Evolutionary conservation across 2,113 vertebrate genomes (phyloP).

Genomic region (Channa argus): DNA sequence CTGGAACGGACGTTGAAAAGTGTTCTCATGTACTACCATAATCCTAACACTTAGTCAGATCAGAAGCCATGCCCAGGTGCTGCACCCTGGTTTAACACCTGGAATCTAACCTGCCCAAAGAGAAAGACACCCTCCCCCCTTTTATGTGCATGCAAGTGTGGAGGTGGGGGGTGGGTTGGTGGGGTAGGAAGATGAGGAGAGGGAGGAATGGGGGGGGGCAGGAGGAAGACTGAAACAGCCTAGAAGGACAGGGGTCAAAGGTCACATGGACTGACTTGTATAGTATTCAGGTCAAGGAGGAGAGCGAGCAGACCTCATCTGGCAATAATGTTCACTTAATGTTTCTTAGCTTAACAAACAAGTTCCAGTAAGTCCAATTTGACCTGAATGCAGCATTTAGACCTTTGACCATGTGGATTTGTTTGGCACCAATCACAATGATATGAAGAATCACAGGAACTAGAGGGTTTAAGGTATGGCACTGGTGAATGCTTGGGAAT

Average conservation of each 20-base stretch:
- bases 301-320: slow-evolving; percentile 5
- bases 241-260: slow-evolving; percentile 50
- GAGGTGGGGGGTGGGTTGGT: background rate
- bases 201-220: slow-evolving; percentile 30
- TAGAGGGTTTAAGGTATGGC: slow-evolving; percentile 26
- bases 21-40: background rate
- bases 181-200: slow-evolving; percentile 1
- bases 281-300: slow-evolving; percentile 36
- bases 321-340: background rate
- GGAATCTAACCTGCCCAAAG: slow-evolving; percentile 63
- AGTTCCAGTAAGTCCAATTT: slow-evolving; percentile 3
- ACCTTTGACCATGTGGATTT: slow-evolving; percentile 47
- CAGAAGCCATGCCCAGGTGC: slow-evolving; percentile 46
- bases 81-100: slow-evolving; percentile 46
- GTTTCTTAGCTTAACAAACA: background rate
- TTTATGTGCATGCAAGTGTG: slow-evolving; percentile 55
- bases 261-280: slow-evolving; percentile 20
- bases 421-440: slow-evolving; percentile 44
- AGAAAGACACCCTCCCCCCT: slow-evolving; percentile 49
- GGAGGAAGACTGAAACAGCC: slow-evolving; percentile 47
- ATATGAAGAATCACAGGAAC: slow-evolving; percentile 34
- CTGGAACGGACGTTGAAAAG: slow-evolving; percentile 22
- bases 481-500: slow-evolving; percentile 25
- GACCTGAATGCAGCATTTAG: slow-evolving; percentile 48
- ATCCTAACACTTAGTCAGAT: slow-evolving; percentile 20